phyloP scores from a whole-genome alignment of 2,888 invertebrate species.

The Mythimna impura region DNA sequence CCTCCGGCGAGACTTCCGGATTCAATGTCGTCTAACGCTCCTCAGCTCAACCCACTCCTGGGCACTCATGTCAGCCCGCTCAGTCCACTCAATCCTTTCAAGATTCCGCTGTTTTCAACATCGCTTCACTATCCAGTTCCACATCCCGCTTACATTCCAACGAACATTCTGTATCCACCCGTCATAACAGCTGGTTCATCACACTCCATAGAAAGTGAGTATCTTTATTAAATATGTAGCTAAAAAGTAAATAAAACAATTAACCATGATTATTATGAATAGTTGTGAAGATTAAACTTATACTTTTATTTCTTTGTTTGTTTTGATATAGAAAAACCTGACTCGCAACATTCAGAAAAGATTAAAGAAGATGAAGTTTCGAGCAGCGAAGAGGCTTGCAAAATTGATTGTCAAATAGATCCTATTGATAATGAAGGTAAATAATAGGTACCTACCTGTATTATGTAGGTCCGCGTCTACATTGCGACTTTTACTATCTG shows the following conservation, averaged over 20 bases:
- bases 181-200: conserved; percentile 75
- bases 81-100: conserved; percentile 79
- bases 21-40: conserved; percentile 67
- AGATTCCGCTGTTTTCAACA: conserved; percentile 82
- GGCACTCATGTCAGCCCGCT: conserved; percentile 72
- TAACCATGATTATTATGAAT: no score
- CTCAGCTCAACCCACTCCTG: conserved; percentile 74
- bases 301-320: conserved; percentile 12
- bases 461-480: not conserved
- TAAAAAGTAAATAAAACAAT: not conserved
- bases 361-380: conserved; percentile 94
- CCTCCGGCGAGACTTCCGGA: conserved; percentile 74
- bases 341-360: conserved; percentile 80
- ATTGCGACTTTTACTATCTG: conserved; percentile 30
- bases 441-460: not conserved
- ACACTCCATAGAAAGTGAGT: conserved; percentile 77
- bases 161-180: conserved; percentile 85
- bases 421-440: conserved; percentile 66
- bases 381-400: conserved; percentile 93
- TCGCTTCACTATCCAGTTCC: conserved; percentile 82
- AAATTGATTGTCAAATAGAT: conserved; percentile 65
- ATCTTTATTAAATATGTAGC: conserved; percentile 18
- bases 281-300: not conserved
- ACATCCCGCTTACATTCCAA: conserved; percentile 84
- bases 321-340: conserved; percentile 75